Evolutionary conservation across 1,140 invertebrate genomes (phyloP).

Genomic region (Ostrea denselamellosa): DNA sequence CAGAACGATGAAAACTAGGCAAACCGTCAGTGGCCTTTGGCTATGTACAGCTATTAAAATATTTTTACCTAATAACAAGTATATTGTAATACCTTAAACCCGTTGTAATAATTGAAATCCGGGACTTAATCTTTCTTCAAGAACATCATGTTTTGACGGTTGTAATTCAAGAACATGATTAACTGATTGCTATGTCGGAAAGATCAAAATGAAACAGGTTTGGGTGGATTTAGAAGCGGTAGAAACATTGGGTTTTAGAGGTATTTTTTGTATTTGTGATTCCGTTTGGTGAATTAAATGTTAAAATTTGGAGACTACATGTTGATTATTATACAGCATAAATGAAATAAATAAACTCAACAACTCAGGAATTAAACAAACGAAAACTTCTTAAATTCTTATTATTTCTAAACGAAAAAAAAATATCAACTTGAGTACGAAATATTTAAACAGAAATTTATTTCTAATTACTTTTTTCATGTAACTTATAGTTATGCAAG

Average conservation of each 20-base stretch:
- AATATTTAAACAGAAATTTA: too few relatives aligned
- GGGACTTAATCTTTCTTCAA: conserved; percentile 2
- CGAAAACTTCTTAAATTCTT: too few relatives aligned
- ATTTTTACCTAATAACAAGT: conserved; percentile 58
- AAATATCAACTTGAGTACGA: too few relatives aligned
- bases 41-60: conserved; percentile 44
- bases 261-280: too few relatives aligned
- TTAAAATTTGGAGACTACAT: too few relatives aligned
- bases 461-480: too few relatives aligned
- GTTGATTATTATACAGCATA: too few relatives aligned
- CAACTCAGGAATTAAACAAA: too few relatives aligned
- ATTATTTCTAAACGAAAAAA: too few relatives aligned
- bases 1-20: conserved; percentile 12
- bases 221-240: background rate
- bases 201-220: conserved; percentile 16
- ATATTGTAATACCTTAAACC: conserved; percentile 48
- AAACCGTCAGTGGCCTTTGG: conserved; percentile 41
- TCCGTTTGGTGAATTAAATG: too few relatives aligned
- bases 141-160: conserved; percentile 16
- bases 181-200: background rate
- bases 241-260: background rate
- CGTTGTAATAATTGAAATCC: conserved; percentile 44
- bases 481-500: too few relatives aligned
- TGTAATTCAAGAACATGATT: background rate
- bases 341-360: too few relatives aligned